Base-by-base conservation (phyloP, 1,140 invertebrate genomes). In the Cotesia vestalis region DNA sequence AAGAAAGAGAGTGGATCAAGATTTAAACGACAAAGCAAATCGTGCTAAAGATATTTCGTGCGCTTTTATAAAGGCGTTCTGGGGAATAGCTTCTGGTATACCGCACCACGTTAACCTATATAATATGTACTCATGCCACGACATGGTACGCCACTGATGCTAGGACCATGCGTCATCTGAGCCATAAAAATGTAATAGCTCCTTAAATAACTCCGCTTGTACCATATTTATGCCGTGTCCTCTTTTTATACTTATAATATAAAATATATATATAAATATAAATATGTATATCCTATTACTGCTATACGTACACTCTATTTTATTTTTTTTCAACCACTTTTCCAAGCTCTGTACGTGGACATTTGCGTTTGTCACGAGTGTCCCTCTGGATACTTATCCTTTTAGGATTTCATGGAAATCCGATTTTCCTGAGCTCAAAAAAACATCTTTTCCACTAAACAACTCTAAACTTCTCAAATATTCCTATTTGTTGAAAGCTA, bases 121-220 rank as follows among this genome's bases (percentile, higher is more conserved):
- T 68, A 46, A 46, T 46, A 59, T 27, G 57, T 59, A 73, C 52
- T 71, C 14, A 66, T 70, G 59, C 12, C 27, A 67, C 38, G 55
- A 75, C 60, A 75, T 63, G 51, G 64, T 71, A 69, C 57, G 68
- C 71, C 67, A 71, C 68, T 35, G 40, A 46, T 46, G 57, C 72
- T 53, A 71, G 55, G 73, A 76, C 74, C 73, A 80, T 80, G 74
- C 76, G 76, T 80, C 79, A 80, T 78, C 73, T 62, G 74, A 71
- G 66, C 76, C 73, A 78, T 80, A 78, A 80, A 80, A 80, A 76
- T 78, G 72, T 78, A 78, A 78, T 78, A 75, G 77, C 79, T 77
- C 72, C 75, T 80, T 80, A 80, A 80, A 80, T 80, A 80, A 80
- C 73, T 73, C 75, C 71, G 71, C 72, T 72, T 74, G 64, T 69